Evolutionary conservation across 35 echinoderm and acorn worm genomes (phyloP).

Genomic region (Lytechinus variegatus): DNA sequence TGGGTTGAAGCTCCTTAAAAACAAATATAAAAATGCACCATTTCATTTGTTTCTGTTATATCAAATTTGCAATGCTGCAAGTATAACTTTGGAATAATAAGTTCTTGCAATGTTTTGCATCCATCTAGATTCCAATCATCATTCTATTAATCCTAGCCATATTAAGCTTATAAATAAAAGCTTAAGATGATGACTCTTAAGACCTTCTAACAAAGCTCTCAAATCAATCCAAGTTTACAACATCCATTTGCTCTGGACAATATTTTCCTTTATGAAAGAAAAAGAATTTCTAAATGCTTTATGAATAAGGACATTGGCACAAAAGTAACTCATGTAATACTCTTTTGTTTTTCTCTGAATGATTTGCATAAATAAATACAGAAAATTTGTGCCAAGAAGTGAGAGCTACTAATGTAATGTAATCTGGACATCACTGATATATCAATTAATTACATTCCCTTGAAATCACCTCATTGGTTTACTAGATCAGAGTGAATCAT

Average conservation of each 20-base stretch:
- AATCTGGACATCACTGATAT: not conserved
- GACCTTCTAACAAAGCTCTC: not conserved
- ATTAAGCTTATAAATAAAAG: not conserved
- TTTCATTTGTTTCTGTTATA: not conserved
- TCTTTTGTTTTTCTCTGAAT: not conserved
- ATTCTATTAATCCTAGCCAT: not conserved
- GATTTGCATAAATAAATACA: too few relatives aligned
- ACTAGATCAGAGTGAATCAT: constrained; percentile 29
- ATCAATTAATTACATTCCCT: constrained; percentile 6
- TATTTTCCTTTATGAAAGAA: not conserved
- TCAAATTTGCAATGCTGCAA: not conserved
- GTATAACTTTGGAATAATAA: not conserved
- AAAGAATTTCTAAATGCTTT: not conserved
- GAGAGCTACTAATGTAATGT: not conserved
- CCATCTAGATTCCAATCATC: not conserved
- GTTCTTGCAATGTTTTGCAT: not conserved
- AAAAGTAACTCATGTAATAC: not conserved
- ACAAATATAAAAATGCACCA: not conserved
- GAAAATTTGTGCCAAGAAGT: not conserved
- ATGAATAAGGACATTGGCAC: not conserved
- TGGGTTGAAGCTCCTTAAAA: not conserved
- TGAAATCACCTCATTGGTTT: not conserved
- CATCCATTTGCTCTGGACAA: not conserved
- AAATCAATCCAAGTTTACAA: not conserved
- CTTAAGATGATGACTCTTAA: not conserved